Conservation (phyloP, 2,888 invertebrate species). For the Trilocha varians region DNA sequence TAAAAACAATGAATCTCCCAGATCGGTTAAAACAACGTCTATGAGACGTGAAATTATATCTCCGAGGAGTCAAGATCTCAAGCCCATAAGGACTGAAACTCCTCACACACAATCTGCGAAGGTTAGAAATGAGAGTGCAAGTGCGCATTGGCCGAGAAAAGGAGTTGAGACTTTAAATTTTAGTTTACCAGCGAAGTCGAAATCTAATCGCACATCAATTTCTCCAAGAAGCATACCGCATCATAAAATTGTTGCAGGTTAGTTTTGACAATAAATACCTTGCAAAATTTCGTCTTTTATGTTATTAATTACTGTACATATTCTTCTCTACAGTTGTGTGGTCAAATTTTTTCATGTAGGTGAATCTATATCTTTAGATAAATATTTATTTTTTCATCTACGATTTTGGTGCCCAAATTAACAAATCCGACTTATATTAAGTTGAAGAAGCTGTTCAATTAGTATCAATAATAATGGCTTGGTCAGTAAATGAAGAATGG, state of each 20-base stretch:
- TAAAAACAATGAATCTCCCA: conserved; percentile 30
- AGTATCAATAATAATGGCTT: neutral
- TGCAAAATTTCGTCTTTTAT: neutral
- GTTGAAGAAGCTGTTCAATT: neutral
- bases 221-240: conserved; percentile 37
- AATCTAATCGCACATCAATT: conserved; percentile 30
- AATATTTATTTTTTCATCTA: no score
- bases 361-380: neutral
- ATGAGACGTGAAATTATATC: conserved; percentile 13
- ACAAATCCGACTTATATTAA: no score
- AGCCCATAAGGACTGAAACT: conserved; percentile 30
- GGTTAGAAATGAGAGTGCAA: conserved; percentile 20
- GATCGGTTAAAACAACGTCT: conserved; percentile 22
- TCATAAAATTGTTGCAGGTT: conserved; percentile 62
- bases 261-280: conserved; percentile 3
- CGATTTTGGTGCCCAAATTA: no score
- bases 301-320: neutral
- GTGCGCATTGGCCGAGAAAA: conserved; percentile 38
- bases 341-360: no score
- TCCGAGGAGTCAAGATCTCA: conserved; percentile 25
- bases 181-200: conserved; percentile 35
- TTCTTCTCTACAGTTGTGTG: no score
- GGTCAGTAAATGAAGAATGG: no score
- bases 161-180: conserved; percentile 41
- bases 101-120: conserved; percentile 29